Conservation (phyloP, 2,113 vertebrate species). For the Trematomus loennbergii region DNA sequence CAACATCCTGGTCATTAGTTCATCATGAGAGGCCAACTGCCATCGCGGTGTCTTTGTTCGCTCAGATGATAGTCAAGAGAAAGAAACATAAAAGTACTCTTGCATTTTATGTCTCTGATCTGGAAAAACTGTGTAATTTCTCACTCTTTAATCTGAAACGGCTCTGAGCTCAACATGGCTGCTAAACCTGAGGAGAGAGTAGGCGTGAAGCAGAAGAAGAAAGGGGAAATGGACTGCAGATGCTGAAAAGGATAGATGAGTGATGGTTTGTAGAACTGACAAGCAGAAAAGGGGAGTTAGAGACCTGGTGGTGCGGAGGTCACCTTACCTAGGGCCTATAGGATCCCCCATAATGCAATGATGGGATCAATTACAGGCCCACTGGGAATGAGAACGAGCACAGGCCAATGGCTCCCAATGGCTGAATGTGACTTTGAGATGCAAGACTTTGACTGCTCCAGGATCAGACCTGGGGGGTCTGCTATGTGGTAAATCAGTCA, state of each 20-base stretch:
- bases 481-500: conserved; percentile 70
- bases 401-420: conserved; percentile 69
- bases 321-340: conserved; percentile 73
- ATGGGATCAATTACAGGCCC: conserved; percentile 79
- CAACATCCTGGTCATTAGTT: conserved; percentile 51
- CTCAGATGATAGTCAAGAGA: background rate
- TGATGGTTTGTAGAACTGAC: conserved; percentile 75
- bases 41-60: conserved; percentile 26
- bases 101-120: conserved; percentile 38
- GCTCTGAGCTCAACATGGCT: conserved; percentile 45
- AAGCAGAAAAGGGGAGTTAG: conserved; percentile 58
- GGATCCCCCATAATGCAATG: conserved; percentile 62
- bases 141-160: conserved; percentile 46
- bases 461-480: conserved; percentile 61
- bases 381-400: conserved; percentile 58
- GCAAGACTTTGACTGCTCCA: conserved; percentile 69
- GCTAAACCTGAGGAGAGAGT: conserved; percentile 50
- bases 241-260: conserved; percentile 53
- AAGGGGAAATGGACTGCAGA: conserved; percentile 45
- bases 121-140: conserved; percentile 61
- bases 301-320: conserved; percentile 59
- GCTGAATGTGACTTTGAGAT: conserved; percentile 71
- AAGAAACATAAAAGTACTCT: conserved; percentile 37
- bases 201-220: conserved; percentile 48
- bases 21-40: conserved; percentile 19